Evolutionary conservation across 2,113 vertebrate genomes (phyloP), one percentile per base, ranked within the genome.

Genomic region (Lates calcarifer): DNA sequence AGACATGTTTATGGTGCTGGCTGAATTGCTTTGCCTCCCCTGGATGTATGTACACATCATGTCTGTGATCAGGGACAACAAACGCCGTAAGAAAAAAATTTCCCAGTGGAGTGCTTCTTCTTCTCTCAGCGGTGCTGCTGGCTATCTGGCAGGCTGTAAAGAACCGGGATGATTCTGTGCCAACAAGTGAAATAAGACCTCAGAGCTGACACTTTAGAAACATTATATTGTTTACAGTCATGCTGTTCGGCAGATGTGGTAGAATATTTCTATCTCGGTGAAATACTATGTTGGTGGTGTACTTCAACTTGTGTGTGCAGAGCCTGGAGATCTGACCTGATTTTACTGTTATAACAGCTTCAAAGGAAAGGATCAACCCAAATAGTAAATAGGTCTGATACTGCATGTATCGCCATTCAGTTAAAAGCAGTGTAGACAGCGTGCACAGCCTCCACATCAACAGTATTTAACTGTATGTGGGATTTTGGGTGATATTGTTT

Each of bases 281-380:
- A 83, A 76, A 76, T 58, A 63, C 41, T 29, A 74, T 43, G 73
- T 53, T 37, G 73, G n/a, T 63, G 49, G 65, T 77, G 47, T 31
- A 33, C 31, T 78, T 87, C 18, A 28, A 31, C 57, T 37, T 72
- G 49, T 79, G 41, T 53, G 18, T 74, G 87, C 2, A 6, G 68
- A 87, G 85, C 56, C 85, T 68, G 77, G 89, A 85, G 87, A 87
- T 72, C 76, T 89, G 90, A 92, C 85, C 91, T 86, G 75, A 87
- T 93, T 90, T 77, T 68, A 74, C 65, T 69, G 41, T 63, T 85
- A 18, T 17, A 75, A 65, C 17, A 29, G 77, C 85, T 80, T 87
- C 81, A 84, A 86, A 90, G 76, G 73, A 73, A 60, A 79, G 17
- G 53, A 71, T 65, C 69, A 70, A 37, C 58, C 62, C 41, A 69